Evolutionary conservation across 2,113 vertebrate species (phyloP).

Genomic region (Phocoena phocoena): DNA sequence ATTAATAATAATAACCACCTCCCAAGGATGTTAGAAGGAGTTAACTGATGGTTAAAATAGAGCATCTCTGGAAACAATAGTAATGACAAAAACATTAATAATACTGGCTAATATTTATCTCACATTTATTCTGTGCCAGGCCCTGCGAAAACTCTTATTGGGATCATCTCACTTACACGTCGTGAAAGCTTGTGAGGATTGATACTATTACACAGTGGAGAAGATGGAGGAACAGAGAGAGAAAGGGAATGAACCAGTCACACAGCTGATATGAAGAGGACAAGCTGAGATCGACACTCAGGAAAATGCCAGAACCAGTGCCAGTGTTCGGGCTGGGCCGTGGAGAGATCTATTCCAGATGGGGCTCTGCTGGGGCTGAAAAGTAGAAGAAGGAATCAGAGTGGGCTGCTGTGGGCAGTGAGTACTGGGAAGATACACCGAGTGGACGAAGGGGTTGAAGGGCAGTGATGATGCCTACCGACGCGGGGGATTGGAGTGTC

Average conservation of each 20-base stretch:
- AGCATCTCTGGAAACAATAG: neutral
- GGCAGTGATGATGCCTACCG: neutral
- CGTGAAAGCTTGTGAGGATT: neutral
- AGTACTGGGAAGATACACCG: neutral
- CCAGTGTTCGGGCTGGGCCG: neutral
- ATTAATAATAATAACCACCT: neutral
- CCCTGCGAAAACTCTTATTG: neutral
- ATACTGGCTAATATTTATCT: neutral
- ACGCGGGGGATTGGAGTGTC: neutral
- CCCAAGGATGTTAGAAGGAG: neutral
- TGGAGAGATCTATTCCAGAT: neutral
- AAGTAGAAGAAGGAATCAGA: neutral
- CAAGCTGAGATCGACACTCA: neutral
- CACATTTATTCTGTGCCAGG: neutral
- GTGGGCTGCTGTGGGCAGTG: neutral
- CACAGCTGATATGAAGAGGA: neutral
- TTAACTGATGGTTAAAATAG: neutral
- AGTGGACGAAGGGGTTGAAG: neutral
- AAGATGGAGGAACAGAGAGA: neutral
- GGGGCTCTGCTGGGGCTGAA: neutral
- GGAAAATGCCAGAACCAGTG: neutral
- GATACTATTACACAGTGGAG: neutral
- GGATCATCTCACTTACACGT: neutral
- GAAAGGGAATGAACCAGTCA: neutral
- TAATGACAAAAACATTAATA: neutral